Percentiles rank a stretch among this genome's conserved stretches.
Conservation (phyloP, 2,888 invertebrate genomes). For the Amiota mariae region DNA sequence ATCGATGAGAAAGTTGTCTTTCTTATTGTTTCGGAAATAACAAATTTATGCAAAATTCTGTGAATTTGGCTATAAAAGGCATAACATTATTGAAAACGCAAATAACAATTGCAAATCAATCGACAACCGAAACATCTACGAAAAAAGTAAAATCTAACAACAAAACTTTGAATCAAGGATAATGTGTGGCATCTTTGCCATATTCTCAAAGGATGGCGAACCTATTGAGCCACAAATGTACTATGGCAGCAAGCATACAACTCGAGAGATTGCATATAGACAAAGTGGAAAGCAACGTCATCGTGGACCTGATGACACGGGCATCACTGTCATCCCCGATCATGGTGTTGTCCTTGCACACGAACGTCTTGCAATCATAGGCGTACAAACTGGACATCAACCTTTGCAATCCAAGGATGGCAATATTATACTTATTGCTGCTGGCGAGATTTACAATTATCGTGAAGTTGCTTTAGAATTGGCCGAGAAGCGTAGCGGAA, state of each 20-base stretch:
- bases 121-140: neutral
- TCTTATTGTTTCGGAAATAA: neutral
- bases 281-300: constrained; percentile 69
- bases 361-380: constrained; percentile 67
- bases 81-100: neutral
- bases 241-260: constrained; percentile 49
- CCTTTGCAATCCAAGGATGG: constrained; percentile 64
- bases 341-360: constrained; percentile 68
- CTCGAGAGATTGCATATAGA: constrained; percentile 67
- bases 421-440: constrained; percentile 63
- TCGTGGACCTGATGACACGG: constrained; percentile 70
- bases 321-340: constrained; percentile 56
- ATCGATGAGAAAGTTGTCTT: neutral
- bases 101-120: neutral
- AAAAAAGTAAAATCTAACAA: neutral
- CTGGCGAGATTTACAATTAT: constrained; percentile 71
- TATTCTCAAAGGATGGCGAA: constrained; percentile 61
- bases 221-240: constrained; percentile 48
- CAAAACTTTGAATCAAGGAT: neutral
- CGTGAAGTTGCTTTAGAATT: constrained; percentile 59
- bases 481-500: constrained; percentile 52
- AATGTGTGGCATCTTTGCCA: constrained; percentile 71
- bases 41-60: constrained; percentile 19
- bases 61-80: constrained; percentile 41
- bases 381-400: constrained; percentile 68